Evolutionary conservation across 2,888 invertebrate genomes (phyloP).

Genomic region (Fragum whitleyi): DNA sequence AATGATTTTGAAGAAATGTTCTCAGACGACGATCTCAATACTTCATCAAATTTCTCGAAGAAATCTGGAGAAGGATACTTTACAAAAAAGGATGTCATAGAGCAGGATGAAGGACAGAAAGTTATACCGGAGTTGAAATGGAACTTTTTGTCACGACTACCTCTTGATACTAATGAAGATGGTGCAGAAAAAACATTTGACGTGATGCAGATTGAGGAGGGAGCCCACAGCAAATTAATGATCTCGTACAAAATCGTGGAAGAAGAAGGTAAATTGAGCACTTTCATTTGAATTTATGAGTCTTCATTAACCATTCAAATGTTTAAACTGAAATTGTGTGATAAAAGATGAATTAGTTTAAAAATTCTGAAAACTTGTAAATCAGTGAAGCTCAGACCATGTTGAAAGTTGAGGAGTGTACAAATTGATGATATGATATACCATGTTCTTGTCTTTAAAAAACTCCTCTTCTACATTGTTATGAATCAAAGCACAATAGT

Average conservation of each 20-base stretch:
- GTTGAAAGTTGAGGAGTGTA: too few species aligned
- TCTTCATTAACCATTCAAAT: too few species aligned
- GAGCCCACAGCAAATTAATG: conserved; percentile 42
- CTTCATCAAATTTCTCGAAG: conserved; percentile 45
- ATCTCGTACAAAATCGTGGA: conserved; percentile 43
- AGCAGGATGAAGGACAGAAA: neutral
- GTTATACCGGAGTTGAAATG: neutral
- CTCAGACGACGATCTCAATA: conserved; percentile 49
- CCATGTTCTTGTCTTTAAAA: too few species aligned
- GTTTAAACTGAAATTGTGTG: too few species aligned
- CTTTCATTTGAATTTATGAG: too few species aligned
- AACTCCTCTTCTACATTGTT: too few species aligned
- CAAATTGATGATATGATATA: too few species aligned
- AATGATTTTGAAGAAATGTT: conserved; percentile 59
- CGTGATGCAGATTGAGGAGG: conserved; percentile 41
- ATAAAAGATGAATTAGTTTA: too few species aligned
- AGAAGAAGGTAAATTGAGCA: conserved; percentile 27
- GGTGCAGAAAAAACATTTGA: conserved; percentile 30
- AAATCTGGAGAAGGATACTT: conserved; percentile 35
- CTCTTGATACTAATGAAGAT: neutral
- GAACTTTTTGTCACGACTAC: conserved; percentile 2
- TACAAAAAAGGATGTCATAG: neutral
- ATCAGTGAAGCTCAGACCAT: neutral
- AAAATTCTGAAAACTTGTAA: too few species aligned
- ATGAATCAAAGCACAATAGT: too few species aligned